Evolutionary conservation across 2,797 vertebrate species (phyloP).

Genomic region (Pipistrellus kuhlii): DNA sequence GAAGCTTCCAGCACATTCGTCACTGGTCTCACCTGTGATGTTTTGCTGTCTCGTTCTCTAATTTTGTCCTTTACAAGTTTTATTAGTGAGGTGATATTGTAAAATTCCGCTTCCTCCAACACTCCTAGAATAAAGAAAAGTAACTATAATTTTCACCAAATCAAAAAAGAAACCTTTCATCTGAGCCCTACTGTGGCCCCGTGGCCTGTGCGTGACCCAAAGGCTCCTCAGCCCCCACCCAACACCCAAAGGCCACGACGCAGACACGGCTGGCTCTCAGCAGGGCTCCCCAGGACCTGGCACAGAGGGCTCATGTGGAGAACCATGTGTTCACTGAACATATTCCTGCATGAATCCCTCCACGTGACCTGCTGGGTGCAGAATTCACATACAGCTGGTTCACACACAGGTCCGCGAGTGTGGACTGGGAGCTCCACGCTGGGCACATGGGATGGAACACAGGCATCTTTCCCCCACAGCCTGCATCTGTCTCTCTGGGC

Average conservation of each 20-base stretch:
- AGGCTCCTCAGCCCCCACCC: neutral
- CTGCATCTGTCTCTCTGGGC: neutral
- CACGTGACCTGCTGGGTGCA: neutral
- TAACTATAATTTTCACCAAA: neutral
- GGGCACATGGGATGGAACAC: fast-evolving
- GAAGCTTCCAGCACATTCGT: neutral
- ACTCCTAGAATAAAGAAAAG: conserved; percentile 89
- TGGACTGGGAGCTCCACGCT: fast-evolving
- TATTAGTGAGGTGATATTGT: conserved; percentile 99
- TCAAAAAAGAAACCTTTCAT: neutral
- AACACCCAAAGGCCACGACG: neutral
- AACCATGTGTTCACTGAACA: neutral
- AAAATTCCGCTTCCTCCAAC: conserved; percentile 98
- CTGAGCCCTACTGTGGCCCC: fast-evolving
- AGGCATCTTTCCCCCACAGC: neutral
- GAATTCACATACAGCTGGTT: neutral
- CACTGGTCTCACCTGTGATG: conserved; percentile 91
- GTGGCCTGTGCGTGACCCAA: neutral
- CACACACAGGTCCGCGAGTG: neutral
- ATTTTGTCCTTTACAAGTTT: conserved; percentile 99
- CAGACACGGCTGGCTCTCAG: neutral
- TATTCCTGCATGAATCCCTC: neutral
- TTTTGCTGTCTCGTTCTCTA: conserved; percentile 97
- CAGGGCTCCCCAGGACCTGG: fast-evolving
- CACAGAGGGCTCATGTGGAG: neutral